Evolutionary conservation across 2,888 invertebrate genomes (phyloP).

Genomic region (Standfussiana lucernea): DNA sequence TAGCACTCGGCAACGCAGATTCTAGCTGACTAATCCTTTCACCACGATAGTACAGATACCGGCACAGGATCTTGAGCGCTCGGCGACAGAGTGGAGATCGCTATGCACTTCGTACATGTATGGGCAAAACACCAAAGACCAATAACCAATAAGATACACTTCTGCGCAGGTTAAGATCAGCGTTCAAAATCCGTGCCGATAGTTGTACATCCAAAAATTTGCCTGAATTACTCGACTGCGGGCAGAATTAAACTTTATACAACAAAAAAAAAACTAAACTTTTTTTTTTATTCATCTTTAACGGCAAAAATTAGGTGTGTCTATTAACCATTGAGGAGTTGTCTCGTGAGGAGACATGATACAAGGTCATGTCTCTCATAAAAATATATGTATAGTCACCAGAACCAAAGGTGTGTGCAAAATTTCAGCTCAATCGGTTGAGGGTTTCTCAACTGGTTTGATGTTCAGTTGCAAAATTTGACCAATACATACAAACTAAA

Average conservation of each 20-base stretch:
- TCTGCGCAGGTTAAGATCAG: no score
- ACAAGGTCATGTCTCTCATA: not conserved
- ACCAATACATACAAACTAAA: not conserved
- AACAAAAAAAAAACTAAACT: no score
- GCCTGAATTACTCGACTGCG: not conserved
- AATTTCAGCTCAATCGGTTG: not conserved
- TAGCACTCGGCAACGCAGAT: not conserved
- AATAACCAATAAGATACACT: no score
- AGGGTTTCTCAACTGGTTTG: not conserved
- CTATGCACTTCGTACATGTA: not conserved
- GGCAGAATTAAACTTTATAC: not conserved
- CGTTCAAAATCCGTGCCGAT: not conserved
- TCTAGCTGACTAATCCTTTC: not conserved
- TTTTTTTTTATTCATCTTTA: no score
- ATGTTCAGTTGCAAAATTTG: not conserved
- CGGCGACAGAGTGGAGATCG: constrained; percentile 1
- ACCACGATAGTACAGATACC: not conserved
- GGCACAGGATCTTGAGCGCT: not conserved
- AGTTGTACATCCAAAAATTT: not conserved
- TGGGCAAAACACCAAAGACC: not conserved
- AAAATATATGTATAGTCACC: not conserved
- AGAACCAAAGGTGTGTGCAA: not conserved
- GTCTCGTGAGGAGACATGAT: not conserved
- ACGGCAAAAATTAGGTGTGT: no score
- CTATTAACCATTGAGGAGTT: not conserved